Evolutionary conservation across 2,888 invertebrate species (phyloP).

Genomic region (Microctonus hyperodae): DNA sequence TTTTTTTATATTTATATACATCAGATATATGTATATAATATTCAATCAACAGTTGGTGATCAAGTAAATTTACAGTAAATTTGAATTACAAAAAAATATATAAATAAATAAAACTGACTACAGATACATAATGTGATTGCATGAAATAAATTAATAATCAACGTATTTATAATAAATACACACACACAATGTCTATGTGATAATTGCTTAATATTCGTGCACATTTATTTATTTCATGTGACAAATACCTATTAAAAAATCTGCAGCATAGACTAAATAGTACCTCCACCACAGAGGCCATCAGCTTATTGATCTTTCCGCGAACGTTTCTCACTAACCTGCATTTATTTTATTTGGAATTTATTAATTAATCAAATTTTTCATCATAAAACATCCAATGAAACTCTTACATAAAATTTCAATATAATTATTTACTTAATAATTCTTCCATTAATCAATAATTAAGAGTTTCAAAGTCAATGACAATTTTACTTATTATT

Average conservation of each 20-base stretch:
- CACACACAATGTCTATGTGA: constrained; percentile 33
- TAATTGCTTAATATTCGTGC: constrained; percentile 35
- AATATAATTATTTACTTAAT: not conserved
- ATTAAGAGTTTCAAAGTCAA: constrained; percentile 32
- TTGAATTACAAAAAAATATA: not conserved
- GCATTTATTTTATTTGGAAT: constrained; percentile 52
- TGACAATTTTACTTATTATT: constrained; percentile 17
- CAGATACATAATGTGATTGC: not conserved
- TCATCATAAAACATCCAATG: not conserved
- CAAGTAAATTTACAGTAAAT: not conserved
- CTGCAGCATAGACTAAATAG: constrained; percentile 77
- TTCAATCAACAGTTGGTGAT: not conserved
- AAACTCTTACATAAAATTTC: constrained; percentile 18
- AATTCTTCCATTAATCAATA: not conserved
- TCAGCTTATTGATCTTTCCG: constrained; percentile 74
- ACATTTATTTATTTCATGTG: constrained; percentile 40
- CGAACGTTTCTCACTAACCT: constrained; percentile 72
- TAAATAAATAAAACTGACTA: not conserved
- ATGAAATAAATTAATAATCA: not conserved
- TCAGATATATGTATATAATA: no score
- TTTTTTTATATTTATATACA: not conserved
- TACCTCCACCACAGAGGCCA: constrained; percentile 75
- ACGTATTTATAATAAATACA: constrained; percentile 7
- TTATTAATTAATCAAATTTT: constrained; percentile 53
- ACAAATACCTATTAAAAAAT: constrained; percentile 69